phyloP scores from a whole-genome alignment of 2,113 vertebrate species.

The Periophthalmus modestus region DNA sequence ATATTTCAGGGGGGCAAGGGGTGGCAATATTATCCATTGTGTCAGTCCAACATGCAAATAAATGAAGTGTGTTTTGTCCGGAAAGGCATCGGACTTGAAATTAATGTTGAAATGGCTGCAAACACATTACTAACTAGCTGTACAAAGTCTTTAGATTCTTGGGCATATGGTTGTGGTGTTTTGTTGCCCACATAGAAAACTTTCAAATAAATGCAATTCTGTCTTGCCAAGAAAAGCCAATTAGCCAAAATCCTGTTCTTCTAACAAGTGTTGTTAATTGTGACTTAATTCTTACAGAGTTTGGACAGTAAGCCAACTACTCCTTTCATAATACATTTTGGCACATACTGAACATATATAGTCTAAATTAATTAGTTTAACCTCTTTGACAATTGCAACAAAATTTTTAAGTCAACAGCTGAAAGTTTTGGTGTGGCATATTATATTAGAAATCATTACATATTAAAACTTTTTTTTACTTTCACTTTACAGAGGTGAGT shows the following conservation, averaged over 20 bases:
- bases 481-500: neutral
- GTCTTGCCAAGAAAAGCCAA: too few relatives aligned
- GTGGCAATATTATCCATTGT: neutral
- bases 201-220: neutral
- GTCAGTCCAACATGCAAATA: neutral
- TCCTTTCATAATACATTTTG: neutral
- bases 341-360: neutral
- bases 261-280: neutral
- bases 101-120: neutral
- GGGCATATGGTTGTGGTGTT: neutral
- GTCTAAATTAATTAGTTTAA: neutral
- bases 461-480: too few relatives aligned
- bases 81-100: too few relatives aligned
- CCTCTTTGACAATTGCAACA: neutral
- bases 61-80: neutral
- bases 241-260: too few relatives aligned
- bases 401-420: neutral
- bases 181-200: too few relatives aligned
- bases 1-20: neutral
- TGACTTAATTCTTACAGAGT: neutral
- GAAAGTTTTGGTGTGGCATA: neutral
- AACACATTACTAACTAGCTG: neutral
- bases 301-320: slow-evolving; percentile 1
- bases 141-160: neutral
- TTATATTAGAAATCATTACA: neutral